Evolutionary conservation across 2,113 vertebrate genomes (phyloP).

Genomic region (Chloropsis hardwickii): DNA sequence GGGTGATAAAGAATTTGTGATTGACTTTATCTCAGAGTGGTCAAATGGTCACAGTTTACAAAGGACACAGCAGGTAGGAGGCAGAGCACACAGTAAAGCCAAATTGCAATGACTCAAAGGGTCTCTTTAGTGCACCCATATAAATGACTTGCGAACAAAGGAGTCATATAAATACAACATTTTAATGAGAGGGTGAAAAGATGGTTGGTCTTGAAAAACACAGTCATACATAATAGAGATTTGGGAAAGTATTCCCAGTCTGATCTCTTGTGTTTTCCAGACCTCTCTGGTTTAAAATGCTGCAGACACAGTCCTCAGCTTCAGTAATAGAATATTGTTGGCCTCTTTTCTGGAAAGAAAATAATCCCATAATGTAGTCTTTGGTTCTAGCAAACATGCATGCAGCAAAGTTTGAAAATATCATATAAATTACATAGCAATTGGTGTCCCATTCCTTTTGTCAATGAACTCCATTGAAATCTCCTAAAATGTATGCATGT

Average conservation of each 20-base stretch:
- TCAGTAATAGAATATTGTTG: neutral
- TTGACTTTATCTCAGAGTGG: neutral
- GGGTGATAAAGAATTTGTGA: neutral
- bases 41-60: accelerated
- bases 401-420: neutral
- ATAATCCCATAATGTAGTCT: neutral
- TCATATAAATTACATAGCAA: neutral
- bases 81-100: neutral
- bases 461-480: neutral
- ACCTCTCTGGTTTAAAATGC: neutral
- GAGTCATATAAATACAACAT: neutral
- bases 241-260: neutral
- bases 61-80: neutral
- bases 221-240: accelerated
- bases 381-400: neutral
- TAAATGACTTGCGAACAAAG: neutral
- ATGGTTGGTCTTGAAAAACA: neutral
- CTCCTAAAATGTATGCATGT: neutral
- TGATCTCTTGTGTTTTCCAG: neutral
- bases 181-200: neutral
- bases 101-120: neutral
- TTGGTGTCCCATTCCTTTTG: neutral
- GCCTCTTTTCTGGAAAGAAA: neutral
- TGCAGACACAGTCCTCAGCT: neutral
- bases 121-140: neutral